A percentile compares a stretch with the other conserved stretches of the same genome.
phyloP scores from a whole-genome alignment of 37 sponge, comb jelly and placozoan genomes.

The Chondrilla cf. caribensis region DNA sequence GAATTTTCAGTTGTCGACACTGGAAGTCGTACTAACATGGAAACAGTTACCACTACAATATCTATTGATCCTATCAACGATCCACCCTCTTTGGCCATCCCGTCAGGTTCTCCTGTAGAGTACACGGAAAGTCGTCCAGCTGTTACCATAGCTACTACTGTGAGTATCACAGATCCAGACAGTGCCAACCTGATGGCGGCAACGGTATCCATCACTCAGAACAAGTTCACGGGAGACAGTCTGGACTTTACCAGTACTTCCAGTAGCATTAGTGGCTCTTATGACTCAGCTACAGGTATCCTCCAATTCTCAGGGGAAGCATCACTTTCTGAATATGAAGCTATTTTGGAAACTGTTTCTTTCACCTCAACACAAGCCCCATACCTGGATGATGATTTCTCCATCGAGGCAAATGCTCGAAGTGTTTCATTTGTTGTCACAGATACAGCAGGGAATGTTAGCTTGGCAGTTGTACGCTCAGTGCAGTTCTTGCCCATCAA shows the following conservation, averaged over 20 bases:
- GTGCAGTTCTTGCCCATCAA: constrained; percentile 52
- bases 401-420: constrained; percentile 12
- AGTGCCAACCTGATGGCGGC: constrained; percentile 33
- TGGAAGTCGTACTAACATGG: constrained; percentile 3
- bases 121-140: constrained; percentile 53
- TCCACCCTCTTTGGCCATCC: constrained; percentile 23
- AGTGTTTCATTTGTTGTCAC: constrained; percentile 37
- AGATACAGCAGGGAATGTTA: constrained; percentile 45
- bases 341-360: constrained; percentile 18
- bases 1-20: constrained; percentile 51
- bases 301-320: constrained; percentile 49
- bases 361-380: constrained; percentile 55
- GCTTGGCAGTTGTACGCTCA: not conserved
- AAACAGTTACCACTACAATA: constrained; percentile 25
- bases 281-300: constrained; percentile 17
- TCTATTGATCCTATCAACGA: constrained; percentile 44
- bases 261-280: not conserved
- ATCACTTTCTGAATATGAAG: constrained; percentile 23
- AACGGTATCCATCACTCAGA: constrained; percentile 31
- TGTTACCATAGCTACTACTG: constrained; percentile 14
- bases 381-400: constrained; percentile 43
- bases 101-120: not conserved
- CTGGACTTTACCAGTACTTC: not conserved
- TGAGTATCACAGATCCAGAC: constrained; percentile 52
- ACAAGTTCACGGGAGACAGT: not conserved